Evolutionary conservation across 2,888 invertebrate species (phyloP), one percentile per base, ranked within the genome.

Genomic region (Drosophila austrosaltans): DNA sequence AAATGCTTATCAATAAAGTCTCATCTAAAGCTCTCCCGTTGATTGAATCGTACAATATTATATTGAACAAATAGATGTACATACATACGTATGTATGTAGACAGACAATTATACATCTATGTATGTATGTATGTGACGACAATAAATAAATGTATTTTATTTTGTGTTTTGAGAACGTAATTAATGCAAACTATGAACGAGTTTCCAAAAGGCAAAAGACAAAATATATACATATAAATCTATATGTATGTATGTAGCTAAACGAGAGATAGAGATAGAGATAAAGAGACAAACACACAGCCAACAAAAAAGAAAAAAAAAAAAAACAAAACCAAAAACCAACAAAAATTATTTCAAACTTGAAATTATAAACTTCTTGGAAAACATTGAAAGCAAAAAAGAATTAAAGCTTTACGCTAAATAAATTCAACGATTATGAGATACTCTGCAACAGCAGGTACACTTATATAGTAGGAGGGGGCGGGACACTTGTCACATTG

Each of bases 151-250:
- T 54, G 30, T 12, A 6, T n/a, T 25, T n/a, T 53, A 6, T 48
- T 16, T 28, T 67, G 72, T 72, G 39, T 73, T 63, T 56, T 58
- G 75, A 75, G 73, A 86, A 80, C 74, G 78, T 71, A 78, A 82
- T 82, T 87, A 83, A 81, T 63, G 68, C 76, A 57, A 87, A 75
- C 82, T 83, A 72, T 72, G 81, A 87, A 78, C 81, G 74, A 86
- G 76, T 81, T 64, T 79, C 80, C 68, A 69, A 74, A 76, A 28
- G 28, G 28, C 28, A 28, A 28, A 69, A 66, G 36, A 10, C 36
- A 36, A 36, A 36, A 40, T 40, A 40, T 40, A n/a, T n/a, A n/a
- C n/a, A n/a, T n/a, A 7, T 40, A 40, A n/a, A n/a, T 40, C n/a
- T n/a, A 10, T 25, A 62, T 63, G 64, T 36, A 36, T 36, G 36